Conservation (phyloP, 2,888 invertebrate species). For the Hemithea aestivaria region DNA sequence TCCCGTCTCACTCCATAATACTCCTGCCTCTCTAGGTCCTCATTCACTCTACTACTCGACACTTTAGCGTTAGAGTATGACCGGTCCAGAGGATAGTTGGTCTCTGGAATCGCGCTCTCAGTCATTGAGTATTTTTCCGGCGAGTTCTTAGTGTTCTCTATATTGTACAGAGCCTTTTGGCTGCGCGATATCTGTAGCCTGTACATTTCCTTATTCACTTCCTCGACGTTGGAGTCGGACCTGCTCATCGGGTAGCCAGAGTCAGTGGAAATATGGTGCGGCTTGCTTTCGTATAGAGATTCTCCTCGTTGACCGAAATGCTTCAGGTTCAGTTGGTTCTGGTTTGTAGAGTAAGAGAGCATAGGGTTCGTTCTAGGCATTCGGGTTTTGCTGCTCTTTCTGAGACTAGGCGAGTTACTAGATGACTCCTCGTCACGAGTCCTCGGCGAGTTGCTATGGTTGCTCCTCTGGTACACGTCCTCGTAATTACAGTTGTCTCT, state of each 20-base stretch:
- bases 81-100: constrained; percentile 70
- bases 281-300: constrained; percentile 67
- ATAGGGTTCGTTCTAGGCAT: constrained; percentile 80
- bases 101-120: constrained; percentile 61
- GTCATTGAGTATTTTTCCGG: constrained; percentile 61
- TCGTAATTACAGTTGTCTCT: constrained; percentile 73
- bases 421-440: constrained; percentile 68
- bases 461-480: constrained; percentile 65
- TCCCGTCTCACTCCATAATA: constrained; percentile 58
- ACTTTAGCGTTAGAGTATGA: constrained; percentile 70
- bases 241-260: constrained; percentile 70
- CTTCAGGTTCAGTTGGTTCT: constrained; percentile 67
- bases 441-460: constrained; percentile 64
- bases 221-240: constrained; percentile 74
- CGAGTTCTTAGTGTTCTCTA: constrained; percentile 66
- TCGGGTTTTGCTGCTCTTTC: constrained; percentile 75
- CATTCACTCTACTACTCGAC: constrained; percentile 67
- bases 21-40: constrained; percentile 67
- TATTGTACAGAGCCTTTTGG: constrained; percentile 70
- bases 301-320: constrained; percentile 74
- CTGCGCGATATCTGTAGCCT: constrained; percentile 72
- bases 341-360: constrained; percentile 74
- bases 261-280: constrained; percentile 69
- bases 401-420: constrained; percentile 69
- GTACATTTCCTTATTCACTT: constrained; percentile 76